A percentile compares a stretch with the other conserved stretches of the same genome.
These are phyloP conservation scores for Arrhopalites spinosus DNA, from an alignment of 2,888 invertebrate species.

Conservation along the genomic window DNA sequence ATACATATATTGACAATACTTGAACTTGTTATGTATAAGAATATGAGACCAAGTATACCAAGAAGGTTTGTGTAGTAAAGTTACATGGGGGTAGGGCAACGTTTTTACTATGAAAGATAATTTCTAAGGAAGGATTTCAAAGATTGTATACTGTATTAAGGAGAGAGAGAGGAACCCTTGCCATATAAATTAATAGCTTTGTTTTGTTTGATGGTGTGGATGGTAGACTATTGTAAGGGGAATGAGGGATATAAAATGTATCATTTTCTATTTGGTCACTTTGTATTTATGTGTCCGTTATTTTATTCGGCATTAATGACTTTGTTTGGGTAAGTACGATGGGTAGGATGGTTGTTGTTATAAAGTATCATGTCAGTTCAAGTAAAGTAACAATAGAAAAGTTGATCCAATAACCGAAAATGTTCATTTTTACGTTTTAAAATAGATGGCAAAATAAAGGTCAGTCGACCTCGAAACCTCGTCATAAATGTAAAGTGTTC, in stretches of 20 bases:
- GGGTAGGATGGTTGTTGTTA: background rate
- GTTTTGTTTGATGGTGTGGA: background rate
- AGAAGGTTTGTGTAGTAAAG: background rate
- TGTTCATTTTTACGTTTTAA: too few relatives aligned
- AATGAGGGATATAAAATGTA: background rate
- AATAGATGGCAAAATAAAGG: too few relatives aligned
- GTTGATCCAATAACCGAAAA: too few relatives aligned
- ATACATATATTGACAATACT: too few relatives aligned
- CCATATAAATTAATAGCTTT: slow-evolving; percentile 33
- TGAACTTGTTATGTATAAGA: too few relatives aligned
- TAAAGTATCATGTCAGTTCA: background rate
- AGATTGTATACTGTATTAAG: too few relatives aligned
- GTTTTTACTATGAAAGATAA: slow-evolving; percentile 9
- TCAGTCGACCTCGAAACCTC: too few relatives aligned
- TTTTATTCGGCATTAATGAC: slow-evolving; percentile 12
- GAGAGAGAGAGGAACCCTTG: background rate
- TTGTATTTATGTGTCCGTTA: slow-evolving; percentile 9
- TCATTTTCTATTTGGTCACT: background rate
- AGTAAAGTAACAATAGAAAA: too few relatives aligned
- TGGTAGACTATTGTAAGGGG: background rate
- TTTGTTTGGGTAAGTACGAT: too few relatives aligned
- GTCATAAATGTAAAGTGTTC: too few relatives aligned
- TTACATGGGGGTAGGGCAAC: background rate
- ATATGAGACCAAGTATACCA: background rate
- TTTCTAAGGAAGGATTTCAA: background rate